Base-by-base conservation (phyloP, 1,140 invertebrate species). In the Drosophila nikananu region DNA sequence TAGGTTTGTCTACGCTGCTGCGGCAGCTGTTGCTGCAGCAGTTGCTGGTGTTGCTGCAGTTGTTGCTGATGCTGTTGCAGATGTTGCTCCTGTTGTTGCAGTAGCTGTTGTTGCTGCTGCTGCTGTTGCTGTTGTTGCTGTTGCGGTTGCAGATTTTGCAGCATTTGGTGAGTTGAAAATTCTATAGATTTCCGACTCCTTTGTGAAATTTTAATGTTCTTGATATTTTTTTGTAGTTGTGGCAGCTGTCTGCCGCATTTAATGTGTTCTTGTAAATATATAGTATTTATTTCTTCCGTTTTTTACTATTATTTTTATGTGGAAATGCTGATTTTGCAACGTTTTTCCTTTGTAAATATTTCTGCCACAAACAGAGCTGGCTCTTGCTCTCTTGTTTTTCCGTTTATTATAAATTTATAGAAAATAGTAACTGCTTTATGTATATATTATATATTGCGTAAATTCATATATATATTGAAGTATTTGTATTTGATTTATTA, bases 111-210 rank as follows among this genome's bases (percentile, higher is more conserved):
- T 27, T 72, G 72, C 48, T 71, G 66, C 30, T 37, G 52, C 2
- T 37, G 52, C 5, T 52, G 49, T 3, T 27, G 48, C 4, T 71
- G 79, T 46, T 68, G 80, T 58, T 71, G 79, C 30, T 74, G 73
- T 37, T 62, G 77, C 58, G 66, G 73, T 82, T 86, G 67, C 67
- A 90, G 86, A 70, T 90, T 90, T 80, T 90, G 86, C 82, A 90
- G 79, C 86, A 91, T 91, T 82, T 89, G 83, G 25, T 58, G 49
- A 9, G 62, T 41, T 30, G 8, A 41, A 54, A 52, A 21, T 52
- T 13, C 2, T 0, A 52, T 13, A 8, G 30, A 54, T 35, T 54
- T 57, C n/a, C 35, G 7, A 57, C 54, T 39, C 21, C 5, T 57
- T 25, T 10, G 6, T 27, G 27, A 27, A 27, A 27, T 27, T n/a